Evolutionary conservation across 2,113 vertebrate genomes (phyloP), one percentile per base, ranked within the genome.

Genomic region (Monopterus albus): DNA sequence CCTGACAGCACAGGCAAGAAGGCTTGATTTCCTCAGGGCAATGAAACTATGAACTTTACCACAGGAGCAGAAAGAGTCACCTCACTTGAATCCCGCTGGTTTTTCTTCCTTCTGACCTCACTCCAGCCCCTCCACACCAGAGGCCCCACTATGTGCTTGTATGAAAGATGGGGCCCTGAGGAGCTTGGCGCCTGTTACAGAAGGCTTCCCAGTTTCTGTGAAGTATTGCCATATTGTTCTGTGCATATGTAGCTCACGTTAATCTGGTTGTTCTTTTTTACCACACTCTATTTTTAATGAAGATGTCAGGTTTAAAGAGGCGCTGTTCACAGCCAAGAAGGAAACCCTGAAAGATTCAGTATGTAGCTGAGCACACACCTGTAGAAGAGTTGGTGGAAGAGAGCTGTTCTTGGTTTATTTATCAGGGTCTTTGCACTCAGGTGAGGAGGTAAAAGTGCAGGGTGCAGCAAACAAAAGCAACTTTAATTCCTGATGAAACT

Each of bases 191-290:
- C 65, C 42, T 60, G 78, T 80, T 82, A 75, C 76, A 62, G 33
- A 56, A 67, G 33, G 63, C 81, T 84, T 86, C 75, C 70, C 81
- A 79, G 77, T 80, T 71, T 50, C 18, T 9, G 62, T 87, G 86
- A 90, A 90, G 87, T 90, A 88, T 57, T 88, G 86, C 84, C 84
- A 87, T 60, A 83, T 80, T 87, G 72, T 75, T 57, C 12, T 0
- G 40, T 7, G 13, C 0, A 43, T 28, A 58, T 84, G 75, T 71
- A 77, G 61, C 73, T 67, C 56, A 51, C 52, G 58, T 84, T 75
- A 84, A 84, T 72, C 61, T 79, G 61, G 36, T 61, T 45, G 63
- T 13, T 81, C 65, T 72, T 53, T 64, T 72, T 29, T 61, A 15
- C 60, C 23, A n/a, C 33, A 5, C 59, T 40, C n/a, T 0, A 3